These are phyloP conservation scores for Cryptotermes secundus DNA, from an alignment of 1,140 invertebrate species.

Conservation along the genomic window DNA sequence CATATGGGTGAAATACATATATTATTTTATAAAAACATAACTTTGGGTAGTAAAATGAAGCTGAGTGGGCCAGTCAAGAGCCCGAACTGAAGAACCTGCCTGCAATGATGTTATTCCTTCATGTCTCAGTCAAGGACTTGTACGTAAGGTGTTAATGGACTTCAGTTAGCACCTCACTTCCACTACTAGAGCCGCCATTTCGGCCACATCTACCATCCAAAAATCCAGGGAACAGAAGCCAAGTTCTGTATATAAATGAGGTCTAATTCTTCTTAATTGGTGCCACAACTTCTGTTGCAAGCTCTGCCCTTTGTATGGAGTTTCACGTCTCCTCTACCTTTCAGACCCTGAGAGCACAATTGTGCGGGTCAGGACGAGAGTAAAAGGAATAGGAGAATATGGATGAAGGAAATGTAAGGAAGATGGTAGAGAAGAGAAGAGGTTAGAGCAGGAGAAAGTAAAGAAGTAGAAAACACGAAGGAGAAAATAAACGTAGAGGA, in stretches of 20 bases:
- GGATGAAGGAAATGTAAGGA: no score
- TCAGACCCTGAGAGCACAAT: no score
- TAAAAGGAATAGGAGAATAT: no score
- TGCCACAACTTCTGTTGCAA: neutral
- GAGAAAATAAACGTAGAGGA: no score
- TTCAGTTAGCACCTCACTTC: neutral
- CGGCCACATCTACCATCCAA: no score
- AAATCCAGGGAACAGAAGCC: neutral
- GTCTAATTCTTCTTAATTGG: conserved; percentile 10
- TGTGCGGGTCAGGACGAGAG: no score
- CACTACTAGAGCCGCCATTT: neutral
- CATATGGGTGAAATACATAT: neutral
- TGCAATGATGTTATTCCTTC: neutral
- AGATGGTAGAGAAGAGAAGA: no score
- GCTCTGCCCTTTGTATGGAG: no score
- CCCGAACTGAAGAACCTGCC: neutral
- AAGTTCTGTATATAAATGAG: neutral
- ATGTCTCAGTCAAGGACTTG: no score
- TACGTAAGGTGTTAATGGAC: neutral
- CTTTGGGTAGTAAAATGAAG: neutral
- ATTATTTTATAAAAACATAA: neutral
- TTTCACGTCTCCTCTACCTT: no score
- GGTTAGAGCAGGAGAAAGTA: no score
- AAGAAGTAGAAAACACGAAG: no score
- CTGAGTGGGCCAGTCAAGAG: neutral